These are phyloP conservation scores for Peribatodes rhomboidaria DNA, from an alignment of 2,888 invertebrate genomes.

Conservation along the genomic window DNA sequence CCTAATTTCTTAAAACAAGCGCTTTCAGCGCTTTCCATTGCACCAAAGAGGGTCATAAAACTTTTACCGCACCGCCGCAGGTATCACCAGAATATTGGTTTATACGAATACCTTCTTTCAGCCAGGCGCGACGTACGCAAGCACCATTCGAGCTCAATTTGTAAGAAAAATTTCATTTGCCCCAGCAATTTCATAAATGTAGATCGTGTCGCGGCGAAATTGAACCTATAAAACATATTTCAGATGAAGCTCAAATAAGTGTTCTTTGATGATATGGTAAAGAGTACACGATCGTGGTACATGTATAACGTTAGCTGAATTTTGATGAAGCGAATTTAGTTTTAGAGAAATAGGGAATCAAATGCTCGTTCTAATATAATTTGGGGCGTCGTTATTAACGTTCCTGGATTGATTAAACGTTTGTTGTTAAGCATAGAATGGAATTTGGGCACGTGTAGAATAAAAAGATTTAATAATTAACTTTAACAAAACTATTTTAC, in stretches of 20 bases:
- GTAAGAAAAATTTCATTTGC: constrained; percentile 45
- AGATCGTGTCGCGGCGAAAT: constrained; percentile 36
- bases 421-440: not conserved
- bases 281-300: constrained; percentile 26
- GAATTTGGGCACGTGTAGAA: not conserved
- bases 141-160: constrained; percentile 45
- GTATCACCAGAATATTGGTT: constrained; percentile 45
- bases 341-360: constrained; percentile 15
- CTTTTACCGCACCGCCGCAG: constrained; percentile 39
- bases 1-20: not conserved
- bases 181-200: constrained; percentile 44
- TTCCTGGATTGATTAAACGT: not conserved
- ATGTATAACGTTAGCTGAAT: constrained; percentile 22
- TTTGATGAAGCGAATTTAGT: constrained; percentile 30
- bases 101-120: constrained; percentile 44
- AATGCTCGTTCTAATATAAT: constrained; percentile 17
- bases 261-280: constrained; percentile 36
- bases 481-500: no score
- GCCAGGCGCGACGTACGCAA: constrained; percentile 35
- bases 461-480: no score
- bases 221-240: constrained; percentile 38
- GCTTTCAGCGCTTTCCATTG: constrained; percentile 15
- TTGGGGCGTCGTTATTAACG: not conserved
- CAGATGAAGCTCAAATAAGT: constrained; percentile 36
- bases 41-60: constrained; percentile 39